Evolutionary conservation across 2,797 vertebrate species (phyloP), one percentile per base, ranked within the genome.

Genomic region (Anguilla marmorata): DNA sequence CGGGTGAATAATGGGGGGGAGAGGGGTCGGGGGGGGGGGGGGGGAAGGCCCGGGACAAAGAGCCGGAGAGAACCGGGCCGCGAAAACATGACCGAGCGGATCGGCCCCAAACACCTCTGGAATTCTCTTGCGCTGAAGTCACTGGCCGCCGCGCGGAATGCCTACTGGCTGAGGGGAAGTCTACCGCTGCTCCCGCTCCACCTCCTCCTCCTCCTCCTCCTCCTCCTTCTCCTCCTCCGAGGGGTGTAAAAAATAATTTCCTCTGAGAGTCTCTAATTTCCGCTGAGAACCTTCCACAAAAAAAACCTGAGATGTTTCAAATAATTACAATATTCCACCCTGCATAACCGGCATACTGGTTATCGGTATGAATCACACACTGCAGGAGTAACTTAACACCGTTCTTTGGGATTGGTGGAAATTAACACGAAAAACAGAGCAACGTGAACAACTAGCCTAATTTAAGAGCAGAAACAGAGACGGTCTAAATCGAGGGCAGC

Each of bases 51-150:
- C 88, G 86, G 93, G 90, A 94, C 92, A 94, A 95, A 95, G 94
- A 93, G 92, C 72, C 0, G 41, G 86, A 90, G 91, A 93, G 94
- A 95, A 96, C 90, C 94, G 93, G 96, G 95, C 95, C 96, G 96
- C 92, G 90, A 93, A 91, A 95, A 94, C 94, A 92, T 94, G 95
- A 94, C 92, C 72, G 87, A 94, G 93, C 91, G 93, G 91, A 92
- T 91, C 88, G 88, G 7, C 84, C 92, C 87, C 90, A 91, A 92
- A 87, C 89, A 33, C 91, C 72, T 74, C 89, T 91, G 91, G 93
- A 93, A 95, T 94, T 94, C 93, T 94, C 93, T 88, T 83, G 0
- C 0, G 88, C 93, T 93, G 93, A 95, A 95, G 92, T 94, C 93
- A 94, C 91, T 84, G 91, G 90, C 90, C 91, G 91, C 93, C 89